phyloP scores from a whole-genome alignment of 2,113 vertebrate species.

The Girardinichthys multiradiatus region DNA sequence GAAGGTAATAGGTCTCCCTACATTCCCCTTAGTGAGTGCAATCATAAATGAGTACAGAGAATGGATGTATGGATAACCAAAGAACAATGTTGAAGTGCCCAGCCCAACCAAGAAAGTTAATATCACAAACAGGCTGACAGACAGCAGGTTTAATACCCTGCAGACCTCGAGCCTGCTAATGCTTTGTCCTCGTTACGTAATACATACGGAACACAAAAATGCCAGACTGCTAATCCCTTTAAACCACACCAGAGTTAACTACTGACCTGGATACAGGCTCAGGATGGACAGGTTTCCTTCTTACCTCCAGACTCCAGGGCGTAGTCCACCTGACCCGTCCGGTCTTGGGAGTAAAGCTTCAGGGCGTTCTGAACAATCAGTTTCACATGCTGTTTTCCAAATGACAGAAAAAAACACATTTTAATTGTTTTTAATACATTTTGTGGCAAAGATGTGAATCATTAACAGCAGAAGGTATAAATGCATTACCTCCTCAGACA shows the following conservation, averaged over 20 bases:
- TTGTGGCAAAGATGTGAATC: background rate
- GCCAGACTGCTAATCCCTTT: conserved; percentile 17
- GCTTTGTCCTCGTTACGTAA: conserved; percentile 28
- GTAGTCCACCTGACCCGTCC: conserved; percentile 92
- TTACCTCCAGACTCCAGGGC: conserved; percentile 95
- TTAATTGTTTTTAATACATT: background rate
- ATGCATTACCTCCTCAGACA: conserved; percentile 86
- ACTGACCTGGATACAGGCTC: conserved; percentile 4
- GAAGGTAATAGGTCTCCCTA: background rate
- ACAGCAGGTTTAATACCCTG: conserved; percentile 49
- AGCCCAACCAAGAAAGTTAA: background rate
- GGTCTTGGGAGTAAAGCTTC: conserved; percentile 92
- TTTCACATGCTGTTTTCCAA: conserved; percentile 84
- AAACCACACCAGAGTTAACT: background rate
- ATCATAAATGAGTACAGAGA: background rate
- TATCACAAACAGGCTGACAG: conserved; percentile 23
- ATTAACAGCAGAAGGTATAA: background rate
- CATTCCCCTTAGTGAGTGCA: background rate
- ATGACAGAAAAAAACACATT: background rate
- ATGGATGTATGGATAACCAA: background rate
- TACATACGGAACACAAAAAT: conserved; percentile 1
- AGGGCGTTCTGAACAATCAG: conserved; percentile 90
- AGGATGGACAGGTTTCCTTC: background rate
- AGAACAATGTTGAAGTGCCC: background rate
- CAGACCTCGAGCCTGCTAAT: conserved; percentile 40